Evolutionary conservation across 2,113 vertebrate genomes (phyloP), one percentile per base, ranked within the genome.

Genomic region (Onychostoma macrolepis): DNA sequence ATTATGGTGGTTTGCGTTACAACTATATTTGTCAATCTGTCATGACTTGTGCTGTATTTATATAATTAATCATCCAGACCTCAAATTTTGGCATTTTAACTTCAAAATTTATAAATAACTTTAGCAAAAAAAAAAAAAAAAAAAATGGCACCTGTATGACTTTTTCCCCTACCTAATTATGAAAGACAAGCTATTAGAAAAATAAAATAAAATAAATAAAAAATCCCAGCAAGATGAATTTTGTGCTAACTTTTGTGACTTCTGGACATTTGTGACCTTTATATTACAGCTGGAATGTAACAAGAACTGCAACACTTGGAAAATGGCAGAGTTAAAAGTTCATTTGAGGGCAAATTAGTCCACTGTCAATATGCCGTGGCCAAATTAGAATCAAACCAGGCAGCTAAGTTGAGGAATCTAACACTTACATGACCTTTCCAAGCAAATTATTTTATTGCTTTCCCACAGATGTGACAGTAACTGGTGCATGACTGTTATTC

Each of bases 241-340:
- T 43, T 13, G 10, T 36, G 8, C 33, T 56, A 81, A 11, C 13
- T 65, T 81, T 43, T 81, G 36, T 63, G 24, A 81, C 79, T 65
- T 81, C 79, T 65, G 13, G 56, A 80, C 56, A 63, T 80, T 11
- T 21, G 13, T 81, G 79, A 81, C 79, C 79, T 81, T 81, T 81
- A 80, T 41, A 41, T 61, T 26, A 80, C 13, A 17, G n/a, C 24
- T 2, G 6, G 8, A 43, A 63, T 41, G 8, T 63, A 80, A 41
- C 6, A 36, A 80, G 78, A 43, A 63, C 78, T 41, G 33, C 78
- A 80, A 26, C 33, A 80, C 56, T 26, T 80, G 33, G 33, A 80
- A 38, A 80, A 80, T 61, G 53, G 4, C 48, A 38, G 6, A 80
- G 21, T 63, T 63, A 80, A 80, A 80, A 63, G 56, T 63, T 80